Evolutionary conservation across 2,797 vertebrate species (phyloP), one percentile per base, ranked within the genome.

Genomic region (Chelmon rostratus): DNA sequence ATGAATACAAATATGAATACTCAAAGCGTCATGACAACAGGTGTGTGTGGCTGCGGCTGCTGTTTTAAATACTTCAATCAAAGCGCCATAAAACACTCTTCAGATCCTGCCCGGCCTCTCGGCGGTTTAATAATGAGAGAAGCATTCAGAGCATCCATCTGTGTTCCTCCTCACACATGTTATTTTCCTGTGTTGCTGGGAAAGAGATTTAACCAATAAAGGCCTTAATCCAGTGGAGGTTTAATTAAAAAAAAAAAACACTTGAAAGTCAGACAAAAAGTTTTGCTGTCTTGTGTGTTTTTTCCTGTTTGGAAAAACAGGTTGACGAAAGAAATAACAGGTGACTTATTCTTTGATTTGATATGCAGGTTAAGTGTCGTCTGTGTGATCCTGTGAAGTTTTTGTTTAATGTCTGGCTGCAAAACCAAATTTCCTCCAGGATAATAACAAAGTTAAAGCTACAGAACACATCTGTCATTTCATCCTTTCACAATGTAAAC

Each of bases 191-290:
- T 63, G 59, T 78, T 90, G 84, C 77, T 93, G 92, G 89, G 89
- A 93, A 93, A 88, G 76, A 84, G 82, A 88, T 90, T 89, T 80
- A 76, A 82, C 69, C 72, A 91, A 89, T 78, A 88, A 89, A 89
- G 83, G 78, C 57, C 57, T 53, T 92, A 90, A 94, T 94, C 92
- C 83, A 49, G 78, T 50, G 23, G 71, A 81, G 76, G 75, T 89
- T 92, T 89, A 87, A 86, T 79, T 86, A 85, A 86, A 68, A 59
- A 86, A 85, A 86, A 28, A 54, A 85, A 83, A 83, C 80, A 83
- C 57, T 56, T 53, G 52, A 84, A 76, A n/a, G n/a, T n/a, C n/a
- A n/a, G n/a, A n/a, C n/a, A n/a, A n/a, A n/a, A n/a, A n/a, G n/a
- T n/a, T n/a, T n/a, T n/a, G n/a, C n/a, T n/a, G n/a, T n/a, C n/a